These are phyloP conservation scores for Premnoplex brunnescens DNA, from an alignment of 2,797 vertebrate genomes.

Conservation along the genomic window DNA sequence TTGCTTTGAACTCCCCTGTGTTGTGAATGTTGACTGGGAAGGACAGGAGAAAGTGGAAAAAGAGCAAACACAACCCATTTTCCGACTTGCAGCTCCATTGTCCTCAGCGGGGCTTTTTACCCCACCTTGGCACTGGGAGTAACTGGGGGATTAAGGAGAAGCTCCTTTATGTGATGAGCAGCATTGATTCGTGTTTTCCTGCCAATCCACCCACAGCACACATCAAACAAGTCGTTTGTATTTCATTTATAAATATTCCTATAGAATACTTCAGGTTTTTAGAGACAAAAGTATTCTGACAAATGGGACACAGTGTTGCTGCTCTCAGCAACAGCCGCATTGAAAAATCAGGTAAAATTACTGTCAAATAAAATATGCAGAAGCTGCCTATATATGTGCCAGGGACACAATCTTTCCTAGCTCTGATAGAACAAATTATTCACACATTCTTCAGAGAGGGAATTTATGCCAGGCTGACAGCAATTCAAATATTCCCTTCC, in stretches of 20 bases:
- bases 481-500: not conserved
- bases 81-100: not conserved
- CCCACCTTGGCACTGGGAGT: not conserved
- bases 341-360: not conserved
- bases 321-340: not conserved
- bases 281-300: not conserved
- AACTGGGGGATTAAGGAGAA: not conserved
- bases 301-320: not conserved
- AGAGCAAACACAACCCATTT: constrained; percentile 26
- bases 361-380: not conserved
- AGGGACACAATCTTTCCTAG: not conserved
- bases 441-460: not conserved
- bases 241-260: not conserved
- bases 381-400: not conserved
- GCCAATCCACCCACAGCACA: not conserved
- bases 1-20: constrained; percentile 58
- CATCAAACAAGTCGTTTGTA: not conserved
- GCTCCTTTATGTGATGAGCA: not conserved
- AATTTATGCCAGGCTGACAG: not conserved
- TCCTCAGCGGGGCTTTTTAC: not conserved
- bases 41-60: not conserved
- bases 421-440: not conserved
- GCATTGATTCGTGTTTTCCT: not conserved
- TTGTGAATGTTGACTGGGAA: not conserved
- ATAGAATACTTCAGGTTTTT: not conserved